Evolutionary conservation across 2,888 invertebrate species (phyloP), one percentile per base, ranked within the genome.

Genomic region (Fissipunctia ypsillon): DNA sequence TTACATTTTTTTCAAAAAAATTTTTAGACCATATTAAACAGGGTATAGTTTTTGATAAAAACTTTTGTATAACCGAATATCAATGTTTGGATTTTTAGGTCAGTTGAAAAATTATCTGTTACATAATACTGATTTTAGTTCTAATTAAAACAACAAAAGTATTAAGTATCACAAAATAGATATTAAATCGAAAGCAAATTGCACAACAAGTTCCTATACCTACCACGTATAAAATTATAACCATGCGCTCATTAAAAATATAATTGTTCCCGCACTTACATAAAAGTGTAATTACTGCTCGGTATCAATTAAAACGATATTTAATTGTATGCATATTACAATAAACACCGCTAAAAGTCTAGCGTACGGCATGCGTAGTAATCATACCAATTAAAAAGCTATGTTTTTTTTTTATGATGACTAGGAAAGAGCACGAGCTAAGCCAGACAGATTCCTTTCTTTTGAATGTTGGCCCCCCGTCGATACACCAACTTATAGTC

Each of bases 21-120:
- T n/a, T n/a, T n/a, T n/a, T n/a, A n/a, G n/a, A n/a, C n/a, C n/a
- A n/a, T n/a, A n/a, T n/a, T n/a, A n/a, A n/a, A n/a, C n/a, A n/a
- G n/a, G n/a, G n/a, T n/a, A n/a, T n/a, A n/a, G n/a, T n/a, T n/a
- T n/a, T n/a, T 31, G 57, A 65, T 31, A 45, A 57, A 60, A n/a
- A 63, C 83, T 80, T 87, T 84, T 76, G 76, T 82, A 73, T 70
- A 77, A 78, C 76, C 69, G 64, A 77, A 84, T 67, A 64, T 66
- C 25, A 22, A 50, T 57, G 25, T 22, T 38, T 48, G 25, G 0
- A 1, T 25, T 41, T 59, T 50, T 25, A 16, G 28, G n/a, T 28
- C 9, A 63, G 19, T 52, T 38, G 3, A n/a, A 35, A 54, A 25
- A 31, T 3, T 14, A 16, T 28, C 12, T 22, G 22, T 31, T 22